These are phyloP conservation scores for Cylas formicarius DNA, from an alignment of 1,140 invertebrate genomes.

Conservation along the genomic window DNA sequence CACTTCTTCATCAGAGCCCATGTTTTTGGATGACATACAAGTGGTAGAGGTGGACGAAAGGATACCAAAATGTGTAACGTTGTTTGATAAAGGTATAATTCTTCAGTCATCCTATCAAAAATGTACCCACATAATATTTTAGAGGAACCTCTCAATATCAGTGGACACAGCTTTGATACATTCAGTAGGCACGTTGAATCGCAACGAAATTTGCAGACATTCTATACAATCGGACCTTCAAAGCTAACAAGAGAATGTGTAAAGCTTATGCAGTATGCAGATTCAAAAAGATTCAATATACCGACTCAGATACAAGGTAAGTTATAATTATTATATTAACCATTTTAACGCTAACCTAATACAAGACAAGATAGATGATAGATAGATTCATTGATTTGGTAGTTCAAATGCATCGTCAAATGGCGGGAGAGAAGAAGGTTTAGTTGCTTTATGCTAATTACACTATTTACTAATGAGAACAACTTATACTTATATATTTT, in stretches of 20 bases:
- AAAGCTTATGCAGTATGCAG: conserved; percentile 42
- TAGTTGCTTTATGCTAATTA: not conserved
- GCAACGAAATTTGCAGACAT: conserved; percentile 43
- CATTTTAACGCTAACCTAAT: not conserved
- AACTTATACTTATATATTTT: not conserved
- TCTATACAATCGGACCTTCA: conserved; percentile 42
- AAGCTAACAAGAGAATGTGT: conserved; percentile 40
- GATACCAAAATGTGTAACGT: conserved; percentile 8
- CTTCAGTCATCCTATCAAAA: not conserved
- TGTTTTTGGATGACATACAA: conserved; percentile 19
- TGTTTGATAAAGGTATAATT: conserved; percentile 23
- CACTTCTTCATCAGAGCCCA: conserved; percentile 14
- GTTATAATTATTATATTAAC: not conserved
- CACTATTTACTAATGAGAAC: not conserved
- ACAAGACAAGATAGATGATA: not conserved
- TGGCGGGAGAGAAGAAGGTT: not conserved
- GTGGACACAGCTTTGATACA: conserved; percentile 17
- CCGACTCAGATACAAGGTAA: conserved; percentile 19
- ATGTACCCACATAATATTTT: not conserved
- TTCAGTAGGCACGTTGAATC: conserved; percentile 44
- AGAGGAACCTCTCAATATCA: not conserved
- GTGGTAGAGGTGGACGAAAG: conserved; percentile 23
- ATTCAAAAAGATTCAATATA: conserved; percentile 45
- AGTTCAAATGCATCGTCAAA: not conserved
- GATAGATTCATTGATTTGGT: not conserved